Percentiles rank a stretch among this genome's conserved stretches.
Evolutionary conservation across 64 coral and sea anemone species (phyloP).

Genomic region (Porites lutea): DNA sequence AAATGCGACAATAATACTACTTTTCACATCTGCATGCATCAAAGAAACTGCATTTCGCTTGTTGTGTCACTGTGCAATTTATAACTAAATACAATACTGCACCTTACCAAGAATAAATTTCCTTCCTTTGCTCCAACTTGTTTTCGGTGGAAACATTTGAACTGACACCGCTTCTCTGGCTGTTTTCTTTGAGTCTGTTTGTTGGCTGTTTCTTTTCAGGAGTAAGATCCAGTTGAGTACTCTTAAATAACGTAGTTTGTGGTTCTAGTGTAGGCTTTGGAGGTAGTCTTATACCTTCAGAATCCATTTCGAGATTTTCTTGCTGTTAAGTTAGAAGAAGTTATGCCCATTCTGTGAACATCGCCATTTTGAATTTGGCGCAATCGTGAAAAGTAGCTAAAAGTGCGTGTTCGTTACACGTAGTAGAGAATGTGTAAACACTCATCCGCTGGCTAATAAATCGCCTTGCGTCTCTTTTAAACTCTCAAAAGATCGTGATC

Average conservation of each 20-base stretch:
- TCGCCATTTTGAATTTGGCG: constrained; percentile 43
- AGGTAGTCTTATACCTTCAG: constrained; percentile 55
- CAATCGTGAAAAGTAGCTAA: background rate
- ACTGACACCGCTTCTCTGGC: background rate
- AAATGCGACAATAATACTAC: no score
- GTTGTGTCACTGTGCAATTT: no score
- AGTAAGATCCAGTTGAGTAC: constrained; percentile 81
- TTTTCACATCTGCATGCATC: no score
- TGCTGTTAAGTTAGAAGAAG: background rate
- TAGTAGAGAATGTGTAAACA: background rate
- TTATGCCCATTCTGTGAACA: background rate
- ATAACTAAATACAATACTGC: background rate
- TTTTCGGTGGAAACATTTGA: background rate
- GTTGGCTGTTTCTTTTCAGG: constrained; percentile 76
- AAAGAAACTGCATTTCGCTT: no score
- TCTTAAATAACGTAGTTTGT: constrained; percentile 55
- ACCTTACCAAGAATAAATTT: constrained; percentile 3
- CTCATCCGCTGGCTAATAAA: constrained; percentile 6
- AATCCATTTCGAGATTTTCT: constrained; percentile 30
- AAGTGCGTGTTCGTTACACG: background rate
- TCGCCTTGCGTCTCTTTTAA: background rate
- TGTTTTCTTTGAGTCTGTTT: background rate
- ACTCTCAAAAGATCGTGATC: no score
- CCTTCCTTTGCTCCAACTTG: background rate
- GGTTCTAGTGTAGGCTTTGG: constrained; percentile 67